Percentiles rank a stretch among this genome's conserved stretches.
Conservation (phyloP, 2,888 invertebrate species). For the Tenodera sinensis region DNA sequence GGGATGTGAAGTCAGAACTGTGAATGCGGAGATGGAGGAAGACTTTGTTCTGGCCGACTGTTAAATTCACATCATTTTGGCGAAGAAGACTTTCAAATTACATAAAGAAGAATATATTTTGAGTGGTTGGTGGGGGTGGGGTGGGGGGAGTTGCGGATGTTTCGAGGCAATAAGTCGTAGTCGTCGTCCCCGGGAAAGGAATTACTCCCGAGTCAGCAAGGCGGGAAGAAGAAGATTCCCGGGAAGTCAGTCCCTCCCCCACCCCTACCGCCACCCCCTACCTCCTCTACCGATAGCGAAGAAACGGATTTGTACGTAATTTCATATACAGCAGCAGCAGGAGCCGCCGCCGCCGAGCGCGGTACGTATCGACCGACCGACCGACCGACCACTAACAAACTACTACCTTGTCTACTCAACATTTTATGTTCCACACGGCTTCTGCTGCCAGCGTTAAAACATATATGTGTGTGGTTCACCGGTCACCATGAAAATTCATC, state of each 20-base stretch:
- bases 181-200: neutral
- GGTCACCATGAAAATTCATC: too few relatives aligned
- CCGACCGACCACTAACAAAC: neutral
- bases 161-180: neutral
- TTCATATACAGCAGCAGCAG: neutral
- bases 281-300: neutral
- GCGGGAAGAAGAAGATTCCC: too few relatives aligned
- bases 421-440: neutral
- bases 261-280: too few relatives aligned
- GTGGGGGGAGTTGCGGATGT: neutral
- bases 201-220: conserved; percentile 1
- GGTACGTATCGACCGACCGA: too few relatives aligned
- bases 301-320: neutral
- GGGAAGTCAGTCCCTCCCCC: neutral
- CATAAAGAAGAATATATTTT: neutral
- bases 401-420: neutral
- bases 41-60: neutral
- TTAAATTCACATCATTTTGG: neutral
- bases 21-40: too few relatives aligned
- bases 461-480: too few relatives aligned
- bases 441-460: too few relatives aligned
- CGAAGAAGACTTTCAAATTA: neutral
- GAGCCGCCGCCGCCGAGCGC: too few relatives aligned
- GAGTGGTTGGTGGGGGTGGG: neutral
- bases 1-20: too few relatives aligned